Conservation (phyloP, 2,113 vertebrate genomes). For the Bettongia penicillata region DNA sequence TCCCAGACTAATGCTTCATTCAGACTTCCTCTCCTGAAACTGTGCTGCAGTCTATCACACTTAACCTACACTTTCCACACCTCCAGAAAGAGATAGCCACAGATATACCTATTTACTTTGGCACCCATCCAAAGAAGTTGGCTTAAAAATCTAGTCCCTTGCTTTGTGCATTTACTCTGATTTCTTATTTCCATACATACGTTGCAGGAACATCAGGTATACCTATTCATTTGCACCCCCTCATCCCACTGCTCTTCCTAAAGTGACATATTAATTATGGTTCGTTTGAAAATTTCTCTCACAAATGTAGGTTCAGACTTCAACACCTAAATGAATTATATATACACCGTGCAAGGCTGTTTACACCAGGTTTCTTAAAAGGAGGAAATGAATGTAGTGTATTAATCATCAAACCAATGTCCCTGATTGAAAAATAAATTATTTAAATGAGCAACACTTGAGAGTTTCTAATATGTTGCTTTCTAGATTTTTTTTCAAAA, state of each 20-base stretch:
- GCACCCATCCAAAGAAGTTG: constrained; percentile 67
- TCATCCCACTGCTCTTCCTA: constrained; percentile 61
- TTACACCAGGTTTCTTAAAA: constrained; percentile 76
- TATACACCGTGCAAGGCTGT: constrained; percentile 61
- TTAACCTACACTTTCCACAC: constrained; percentile 72
- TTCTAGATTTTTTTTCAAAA: constrained; percentile 61
- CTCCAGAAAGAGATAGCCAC: constrained; percentile 66
- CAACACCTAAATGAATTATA: constrained; percentile 79
- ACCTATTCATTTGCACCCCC: constrained; percentile 66
- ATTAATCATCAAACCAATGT: constrained; percentile 74
- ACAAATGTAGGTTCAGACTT: constrained; percentile 71
- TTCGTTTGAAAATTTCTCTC: constrained; percentile 74
- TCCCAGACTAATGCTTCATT: constrained; percentile 36
- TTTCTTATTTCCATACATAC: constrained; percentile 61
- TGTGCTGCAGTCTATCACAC: constrained; percentile 57
- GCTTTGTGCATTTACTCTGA: constrained; percentile 63
- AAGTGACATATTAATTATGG: constrained; percentile 77
- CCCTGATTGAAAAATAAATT: constrained; percentile 77
- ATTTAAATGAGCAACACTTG: constrained; percentile 71
- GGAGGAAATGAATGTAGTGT: constrained; percentile 72
- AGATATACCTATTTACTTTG: constrained; percentile 73
- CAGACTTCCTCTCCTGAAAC: constrained; percentile 51
- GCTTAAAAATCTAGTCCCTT: constrained; percentile 51
- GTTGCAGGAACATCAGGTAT: constrained; percentile 71
- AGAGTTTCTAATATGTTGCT: constrained; percentile 48